These are phyloP conservation scores for Minunthozetes semirufus DNA, from an alignment of 2,888 invertebrate species.

Conservation along the genomic window DNA sequence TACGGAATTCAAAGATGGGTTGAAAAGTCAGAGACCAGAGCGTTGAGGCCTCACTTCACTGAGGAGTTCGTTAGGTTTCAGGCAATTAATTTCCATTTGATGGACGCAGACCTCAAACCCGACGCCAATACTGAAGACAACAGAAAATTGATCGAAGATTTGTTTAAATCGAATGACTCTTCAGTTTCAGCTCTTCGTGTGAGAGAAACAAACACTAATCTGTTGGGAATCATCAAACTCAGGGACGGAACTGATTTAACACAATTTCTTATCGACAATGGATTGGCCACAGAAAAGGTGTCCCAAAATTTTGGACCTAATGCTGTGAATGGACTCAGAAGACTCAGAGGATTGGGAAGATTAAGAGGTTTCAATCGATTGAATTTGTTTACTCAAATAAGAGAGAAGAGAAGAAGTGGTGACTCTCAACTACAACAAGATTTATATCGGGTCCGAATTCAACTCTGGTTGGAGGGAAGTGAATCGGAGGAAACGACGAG, in stretches of 20 bases:
- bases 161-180: neutral
- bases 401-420: neutral
- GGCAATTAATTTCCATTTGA: neutral
- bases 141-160: neutral
- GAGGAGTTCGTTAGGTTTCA: neutral
- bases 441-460: no score
- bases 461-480: no score
- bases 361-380: no score
- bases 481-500: no score
- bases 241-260: neutral
- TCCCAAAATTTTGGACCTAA: neutral
- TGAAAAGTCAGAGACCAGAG: neutral
- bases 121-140: neutral
- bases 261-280: neutral
- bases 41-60: neutral
- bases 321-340: no score
- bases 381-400: no score
- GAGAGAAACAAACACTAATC: no score
- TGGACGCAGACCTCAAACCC: neutral
- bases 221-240: neutral
- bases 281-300: neutral
- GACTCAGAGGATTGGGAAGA: no score
- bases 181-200: neutral
- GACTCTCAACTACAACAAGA: no score
- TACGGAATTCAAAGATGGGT: neutral